Percentiles rank a stretch among this genome's conserved stretches.
Evolutionary conservation across 1,140 invertebrate species (phyloP).

Genomic region (Aricia agestis): DNA sequence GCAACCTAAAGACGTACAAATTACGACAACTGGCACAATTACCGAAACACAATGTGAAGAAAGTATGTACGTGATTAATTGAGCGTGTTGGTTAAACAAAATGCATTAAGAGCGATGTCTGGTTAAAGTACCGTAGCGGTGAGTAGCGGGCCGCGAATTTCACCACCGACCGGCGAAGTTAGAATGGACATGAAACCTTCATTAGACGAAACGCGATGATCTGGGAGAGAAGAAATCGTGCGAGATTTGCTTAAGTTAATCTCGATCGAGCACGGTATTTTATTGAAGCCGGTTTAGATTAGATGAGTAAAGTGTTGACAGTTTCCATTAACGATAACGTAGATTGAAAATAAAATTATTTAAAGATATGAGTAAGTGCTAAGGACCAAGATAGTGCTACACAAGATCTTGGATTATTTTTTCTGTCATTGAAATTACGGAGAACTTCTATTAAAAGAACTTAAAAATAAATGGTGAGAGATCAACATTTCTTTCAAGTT

Average conservation of each 20-base stretch:
- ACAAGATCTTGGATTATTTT: no score
- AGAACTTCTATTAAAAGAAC: no score
- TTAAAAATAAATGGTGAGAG: no score
- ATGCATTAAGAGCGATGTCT: constrained; percentile 58
- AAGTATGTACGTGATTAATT: constrained; percentile 54
- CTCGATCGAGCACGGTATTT: not conserved
- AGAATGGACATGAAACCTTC: constrained; percentile 23
- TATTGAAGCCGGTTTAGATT: not conserved
- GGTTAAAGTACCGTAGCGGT: constrained; percentile 65
- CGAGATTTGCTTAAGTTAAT: constrained; percentile 1
- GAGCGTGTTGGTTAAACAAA: constrained; percentile 55
- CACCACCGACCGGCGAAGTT: constrained; percentile 40
- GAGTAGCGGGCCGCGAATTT: constrained; percentile 63
- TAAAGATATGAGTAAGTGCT: not conserved
- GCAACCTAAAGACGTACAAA: constrained; percentile 8
- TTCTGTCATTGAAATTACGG: no score
- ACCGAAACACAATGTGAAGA: constrained; percentile 22
- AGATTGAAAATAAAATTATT: not conserved
- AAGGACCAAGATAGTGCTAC: no score
- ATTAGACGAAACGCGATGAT: not conserved
- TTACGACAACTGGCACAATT: constrained; percentile 13
- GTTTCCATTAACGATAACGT: not conserved
- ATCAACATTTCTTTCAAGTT: no score
- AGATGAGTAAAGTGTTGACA: not conserved
- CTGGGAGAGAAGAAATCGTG: not conserved